These are phyloP conservation scores for Therioaphis trifolii DNA, from an alignment of 2,888 invertebrate genomes.

Conservation along the genomic window DNA sequence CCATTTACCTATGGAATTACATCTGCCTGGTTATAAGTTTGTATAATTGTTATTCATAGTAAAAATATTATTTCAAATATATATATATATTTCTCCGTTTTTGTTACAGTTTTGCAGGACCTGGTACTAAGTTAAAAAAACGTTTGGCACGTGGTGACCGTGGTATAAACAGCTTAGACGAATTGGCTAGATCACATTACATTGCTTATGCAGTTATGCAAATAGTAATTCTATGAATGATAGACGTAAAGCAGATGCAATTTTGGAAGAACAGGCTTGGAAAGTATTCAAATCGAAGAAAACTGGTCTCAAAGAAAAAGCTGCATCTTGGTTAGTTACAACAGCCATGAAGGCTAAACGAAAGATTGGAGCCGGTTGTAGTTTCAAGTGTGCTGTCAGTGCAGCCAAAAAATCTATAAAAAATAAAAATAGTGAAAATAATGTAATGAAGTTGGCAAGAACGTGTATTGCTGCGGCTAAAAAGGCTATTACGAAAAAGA, in stretches of 20 bases:
- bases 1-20: not conserved
- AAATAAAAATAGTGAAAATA: conserved; percentile 55
- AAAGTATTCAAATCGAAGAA: conserved; percentile 61
- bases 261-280: conserved; percentile 65
- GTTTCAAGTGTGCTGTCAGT: conserved; percentile 64
- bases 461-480: conserved; percentile 68
- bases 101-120: conserved; percentile 65
- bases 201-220: not conserved
- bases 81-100: no score
- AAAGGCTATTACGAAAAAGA: conserved; percentile 62
- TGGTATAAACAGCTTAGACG: conserved; percentile 67
- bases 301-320: conserved; percentile 55
- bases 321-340: conserved; percentile 40
- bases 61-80: no score
- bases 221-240: not conserved
- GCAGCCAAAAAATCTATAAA: conserved; percentile 67
- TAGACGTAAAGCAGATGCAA: not conserved
- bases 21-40: conserved; percentile 17
- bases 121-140: conserved; percentile 66
- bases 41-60: no score
- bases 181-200: conserved; percentile 29
- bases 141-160: conserved; percentile 67
- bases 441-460: no score
- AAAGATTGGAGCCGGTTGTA: conserved; percentile 65
- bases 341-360: conserved; percentile 62